Base-by-base conservation (phyloP, 2,888 invertebrate species). In the Cacoxenus indagator region DNA sequence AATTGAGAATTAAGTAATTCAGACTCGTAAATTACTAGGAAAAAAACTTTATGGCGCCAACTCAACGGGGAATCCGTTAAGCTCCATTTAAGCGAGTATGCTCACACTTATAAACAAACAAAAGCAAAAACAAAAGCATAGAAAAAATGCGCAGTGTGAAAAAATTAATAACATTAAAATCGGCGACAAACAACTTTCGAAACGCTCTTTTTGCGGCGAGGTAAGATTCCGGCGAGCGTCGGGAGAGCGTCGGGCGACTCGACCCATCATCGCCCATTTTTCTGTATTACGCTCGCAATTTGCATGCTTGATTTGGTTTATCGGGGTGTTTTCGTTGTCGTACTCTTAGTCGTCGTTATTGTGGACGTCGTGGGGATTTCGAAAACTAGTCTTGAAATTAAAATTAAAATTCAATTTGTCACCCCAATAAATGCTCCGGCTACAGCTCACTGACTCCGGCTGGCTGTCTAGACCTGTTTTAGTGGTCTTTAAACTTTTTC, bases 1-100 rank as follows among this genome's bases (percentile, higher is more conserved):
- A 76, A 69, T 73, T 66, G 67, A 19, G 61, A 62, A 45, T 62
- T 62, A 45, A 62, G 22, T 43, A 62, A 24, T 43, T 43, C 68
- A 73, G 74, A 82, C 76, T 64, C 81, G 82, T 71, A 79, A 80
- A 78, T 78, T 71, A 71, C 73, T 77, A 51, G 4, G 4, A 19
- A 66, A 46, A 57, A 67, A 66, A 57, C 31, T 45, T 45, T 14
- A 45, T 46, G 59, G 48, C 64, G 48, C 46, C 48, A 5, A 59
- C 61, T n/a, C 55, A 64, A 22, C 46, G 67, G 70, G 65, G 70
- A 70, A 70, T 67, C 67, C 70, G 70, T 68, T 68, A 64, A 46
- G 51, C 37, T 61, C 48, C n/a, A 67, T 31, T 67, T 43, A 8
- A 27, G 31, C 59, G 37, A 59, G 31, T 22, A 45, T 43, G 61